phyloP scores from a whole-genome alignment of 2,888 invertebrate species.

The Ichneumoninae sp. region DNA sequence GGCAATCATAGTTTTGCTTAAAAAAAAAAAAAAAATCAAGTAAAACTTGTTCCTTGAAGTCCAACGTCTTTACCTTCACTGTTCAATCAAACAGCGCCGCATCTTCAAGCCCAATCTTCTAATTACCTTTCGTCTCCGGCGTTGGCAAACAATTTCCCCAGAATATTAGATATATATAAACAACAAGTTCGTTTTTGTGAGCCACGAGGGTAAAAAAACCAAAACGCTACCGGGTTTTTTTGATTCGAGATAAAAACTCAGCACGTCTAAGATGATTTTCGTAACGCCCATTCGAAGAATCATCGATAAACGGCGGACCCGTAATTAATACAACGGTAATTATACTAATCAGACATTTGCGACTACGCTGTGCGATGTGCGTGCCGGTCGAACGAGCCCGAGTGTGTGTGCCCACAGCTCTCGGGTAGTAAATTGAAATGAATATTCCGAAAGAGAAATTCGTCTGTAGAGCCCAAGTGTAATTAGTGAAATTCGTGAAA shows the following conservation, averaged over 20 bases:
- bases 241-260: not conserved
- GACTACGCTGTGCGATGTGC: not conserved
- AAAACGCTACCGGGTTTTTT: not conserved
- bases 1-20: not conserved
- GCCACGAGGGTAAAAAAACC: not conserved
- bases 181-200: not conserved
- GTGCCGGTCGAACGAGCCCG: not conserved
- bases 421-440: conserved; percentile 15
- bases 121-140: not conserved
- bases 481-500: conserved; percentile 44
- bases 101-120: not conserved
- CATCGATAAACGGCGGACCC: not conserved
- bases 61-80: not conserved
- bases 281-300: conserved; percentile 9
- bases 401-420: not conserved
- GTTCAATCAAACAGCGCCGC: not conserved
- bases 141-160: not conserved
- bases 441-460: conserved; percentile 33
- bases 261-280: not conserved
- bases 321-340: conserved; percentile 9
- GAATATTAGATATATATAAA: not conserved
- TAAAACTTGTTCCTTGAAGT: not conserved
- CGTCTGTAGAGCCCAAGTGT: conserved; percentile 13
- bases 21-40: not conserved
- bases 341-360: conserved; percentile 13